Conservation (phyloP, 1,140 invertebrate species). For the Zaprionus inermis region DNA sequence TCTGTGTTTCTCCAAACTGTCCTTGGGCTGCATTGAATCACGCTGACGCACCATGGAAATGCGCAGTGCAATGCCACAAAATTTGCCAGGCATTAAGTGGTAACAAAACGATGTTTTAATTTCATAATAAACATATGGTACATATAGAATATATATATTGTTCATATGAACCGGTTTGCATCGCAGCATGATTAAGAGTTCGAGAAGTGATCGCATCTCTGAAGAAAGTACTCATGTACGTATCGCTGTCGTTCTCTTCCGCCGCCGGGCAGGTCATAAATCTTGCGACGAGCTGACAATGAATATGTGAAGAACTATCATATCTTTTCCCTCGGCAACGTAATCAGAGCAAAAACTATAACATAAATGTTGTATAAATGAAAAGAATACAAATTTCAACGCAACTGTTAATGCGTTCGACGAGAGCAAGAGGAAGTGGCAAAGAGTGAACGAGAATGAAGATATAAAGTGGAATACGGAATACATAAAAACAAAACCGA, state of each 20-base stretch:
- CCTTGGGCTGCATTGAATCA: conserved; percentile 33
- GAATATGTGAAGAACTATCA: conserved; percentile 51
- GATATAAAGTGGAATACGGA: conserved; percentile 1
- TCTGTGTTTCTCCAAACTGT: conserved; percentile 6
- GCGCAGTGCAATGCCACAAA: conserved; percentile 14
- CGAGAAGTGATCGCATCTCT: not conserved
- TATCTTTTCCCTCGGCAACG: not conserved
- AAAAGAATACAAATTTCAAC: conserved; percentile 61
- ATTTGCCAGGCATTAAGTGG: conserved; percentile 7
- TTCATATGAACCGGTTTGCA: not conserved
- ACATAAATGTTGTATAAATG: conserved; percentile 22
- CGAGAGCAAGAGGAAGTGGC: conserved; percentile 22
- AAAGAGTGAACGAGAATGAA: conserved; percentile 11
- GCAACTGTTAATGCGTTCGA: conserved; percentile 57
- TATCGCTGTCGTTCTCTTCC: not conserved
- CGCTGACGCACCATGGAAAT: conserved; percentile 29
- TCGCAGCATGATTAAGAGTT: not conserved
- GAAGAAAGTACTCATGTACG: conserved; percentile 3
- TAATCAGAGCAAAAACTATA: conserved; percentile 60
- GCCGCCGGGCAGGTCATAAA: not conserved
- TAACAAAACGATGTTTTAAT: not conserved
- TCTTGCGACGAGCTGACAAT: conserved; percentile 5
- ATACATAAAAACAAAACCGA: conserved; percentile 3
- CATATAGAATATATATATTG: conserved; percentile 5
- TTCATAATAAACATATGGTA: not conserved